A percentile compares a stretch with the other conserved stretches of the same genome.
Evolutionary conservation across 2,888 invertebrate genomes (phyloP).

Genomic region (Stegophylla sp.): DNA sequence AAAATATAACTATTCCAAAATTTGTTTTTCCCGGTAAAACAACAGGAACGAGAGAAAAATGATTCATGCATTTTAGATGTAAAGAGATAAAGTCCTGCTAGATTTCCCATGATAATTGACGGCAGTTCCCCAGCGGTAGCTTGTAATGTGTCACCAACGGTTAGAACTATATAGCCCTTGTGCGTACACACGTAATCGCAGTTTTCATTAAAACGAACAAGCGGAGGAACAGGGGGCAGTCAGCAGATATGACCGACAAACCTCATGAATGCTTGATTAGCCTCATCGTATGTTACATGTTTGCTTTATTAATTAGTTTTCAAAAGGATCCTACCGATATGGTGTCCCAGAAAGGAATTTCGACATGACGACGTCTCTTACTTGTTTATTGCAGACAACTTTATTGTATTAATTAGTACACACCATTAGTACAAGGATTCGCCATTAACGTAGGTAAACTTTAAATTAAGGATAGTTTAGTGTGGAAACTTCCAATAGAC

Average conservation of each 20-base stretch:
- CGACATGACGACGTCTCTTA: slow-evolving; percentile 19
- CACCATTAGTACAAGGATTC: slow-evolving; percentile 48
- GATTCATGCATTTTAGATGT: slow-evolving; percentile 54
- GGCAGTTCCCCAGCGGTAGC: slow-evolving; percentile 23
- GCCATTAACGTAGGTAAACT: slow-evolving; percentile 22
- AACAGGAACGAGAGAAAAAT: slow-evolving; percentile 35
- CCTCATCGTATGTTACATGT: slow-evolving; percentile 43
- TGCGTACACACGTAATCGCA: slow-evolving; percentile 51
- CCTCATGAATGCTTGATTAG: slow-evolving; percentile 57
- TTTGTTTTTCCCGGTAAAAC: slow-evolving; percentile 22
- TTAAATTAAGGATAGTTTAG: slow-evolving; percentile 25
- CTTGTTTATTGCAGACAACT: slow-evolving; percentile 33
- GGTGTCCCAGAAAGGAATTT: slow-evolving; percentile 39
- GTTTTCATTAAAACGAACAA: slow-evolving; percentile 56
- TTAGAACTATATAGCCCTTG: slow-evolving; percentile 22
- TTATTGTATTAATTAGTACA: slow-evolving; percentile 44
- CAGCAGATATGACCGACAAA: slow-evolving; percentile 53
- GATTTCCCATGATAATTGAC: slow-evolving; percentile 57
- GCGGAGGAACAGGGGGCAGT: slow-evolving; percentile 11
- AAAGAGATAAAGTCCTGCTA: slow-evolving; percentile 48
- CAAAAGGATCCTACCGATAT: slow-evolving; percentile 44
- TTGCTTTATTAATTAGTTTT: slow-evolving; percentile 56
- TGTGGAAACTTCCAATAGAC: slow-evolving; percentile 23
- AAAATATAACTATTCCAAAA: slow-evolving; percentile 5
- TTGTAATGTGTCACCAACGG: slow-evolving; percentile 49